Conservation (phyloP, 2,113 vertebrate species). For the Saimiri boliviensis region DNA sequence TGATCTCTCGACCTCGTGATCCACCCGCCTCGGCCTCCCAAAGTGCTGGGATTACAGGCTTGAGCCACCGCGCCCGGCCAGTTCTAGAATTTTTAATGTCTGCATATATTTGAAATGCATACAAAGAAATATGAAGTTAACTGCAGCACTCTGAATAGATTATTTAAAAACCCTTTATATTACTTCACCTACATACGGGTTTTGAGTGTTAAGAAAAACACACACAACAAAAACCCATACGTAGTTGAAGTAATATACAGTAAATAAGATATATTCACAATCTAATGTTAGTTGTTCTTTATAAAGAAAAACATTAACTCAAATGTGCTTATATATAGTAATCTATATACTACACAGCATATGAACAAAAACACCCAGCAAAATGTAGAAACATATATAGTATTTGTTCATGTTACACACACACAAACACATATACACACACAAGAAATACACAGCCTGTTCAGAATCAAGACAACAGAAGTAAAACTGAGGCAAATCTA, state of each 20-base stretch:
- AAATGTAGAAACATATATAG: background rate
- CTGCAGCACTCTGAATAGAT: background rate
- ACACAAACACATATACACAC: no score
- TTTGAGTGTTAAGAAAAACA: background rate
- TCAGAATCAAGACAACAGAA: background rate
- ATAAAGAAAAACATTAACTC: background rate
- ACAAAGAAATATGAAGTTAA: background rate
- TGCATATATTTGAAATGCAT: background rate
- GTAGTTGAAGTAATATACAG: background rate
- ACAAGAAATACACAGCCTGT: no score
- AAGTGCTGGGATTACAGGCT: no score
- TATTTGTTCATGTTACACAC: background rate
- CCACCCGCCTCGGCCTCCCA: no score
- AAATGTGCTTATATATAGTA: background rate
- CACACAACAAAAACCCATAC: background rate
- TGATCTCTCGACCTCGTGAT: no score
- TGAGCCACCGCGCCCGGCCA: background rate
- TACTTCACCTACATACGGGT: no score
- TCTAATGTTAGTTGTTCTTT: background rate
- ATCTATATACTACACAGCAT: no score
- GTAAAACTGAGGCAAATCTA: background rate
- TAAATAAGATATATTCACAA: background rate
- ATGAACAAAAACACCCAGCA: background rate
- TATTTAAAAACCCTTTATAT: background rate
- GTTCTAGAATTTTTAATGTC: slow-evolving; percentile 24